Evolutionary conservation across 2,888 invertebrate species (phyloP), one percentile per base, ranked within the genome.

Genomic region (Frankliniella intonsa): DNA sequence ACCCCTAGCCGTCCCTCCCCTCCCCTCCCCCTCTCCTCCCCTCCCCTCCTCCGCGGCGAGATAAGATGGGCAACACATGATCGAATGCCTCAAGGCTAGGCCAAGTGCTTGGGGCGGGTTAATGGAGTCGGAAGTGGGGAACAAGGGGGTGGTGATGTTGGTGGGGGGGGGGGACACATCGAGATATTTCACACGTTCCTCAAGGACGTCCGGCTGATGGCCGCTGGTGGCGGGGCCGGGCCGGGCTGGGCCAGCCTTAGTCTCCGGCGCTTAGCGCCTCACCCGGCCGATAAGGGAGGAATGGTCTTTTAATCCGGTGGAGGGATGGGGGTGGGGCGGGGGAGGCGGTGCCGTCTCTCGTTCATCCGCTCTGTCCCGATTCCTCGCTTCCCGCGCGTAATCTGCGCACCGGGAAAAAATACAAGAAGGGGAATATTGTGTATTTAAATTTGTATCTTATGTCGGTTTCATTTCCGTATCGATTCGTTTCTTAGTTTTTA

Each of bases 261-360:
- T 5, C 38, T 38, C 38, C 38, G 38, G 38, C 38, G 38, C 38
- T 38, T 38, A 38, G 38, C 38, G 38, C 38, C 38, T 38, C 38
- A 38, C 38, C 38, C 38, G 7, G 9, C 69, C 69, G 69, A 76
- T 76, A 76, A 76, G 69, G 25, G 69, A 76, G 25, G 22, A 22
- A 76, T 76, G 22, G 69, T 76, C 69, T 76, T 76, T 76, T 76
- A 76, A 76, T 76, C 69, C 69, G 17, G 55, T 12, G 14, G 14
- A 55, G 55, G 55, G 55, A 0, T 19, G 55, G 17, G 14, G 17
- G 17, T 55, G 12, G 55, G 55, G 55, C 2, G 38, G 38, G 38
- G 38, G 38, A 2, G 38, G 38, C 38, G 38, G 38, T 38, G 38
- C 38, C 38, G 38, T 38, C 38, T 38, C 38, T 38, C 38, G 38